phyloP scores from a whole-genome alignment of 2,888 invertebrate species.

The Caenorhabditis sulstoni region DNA sequence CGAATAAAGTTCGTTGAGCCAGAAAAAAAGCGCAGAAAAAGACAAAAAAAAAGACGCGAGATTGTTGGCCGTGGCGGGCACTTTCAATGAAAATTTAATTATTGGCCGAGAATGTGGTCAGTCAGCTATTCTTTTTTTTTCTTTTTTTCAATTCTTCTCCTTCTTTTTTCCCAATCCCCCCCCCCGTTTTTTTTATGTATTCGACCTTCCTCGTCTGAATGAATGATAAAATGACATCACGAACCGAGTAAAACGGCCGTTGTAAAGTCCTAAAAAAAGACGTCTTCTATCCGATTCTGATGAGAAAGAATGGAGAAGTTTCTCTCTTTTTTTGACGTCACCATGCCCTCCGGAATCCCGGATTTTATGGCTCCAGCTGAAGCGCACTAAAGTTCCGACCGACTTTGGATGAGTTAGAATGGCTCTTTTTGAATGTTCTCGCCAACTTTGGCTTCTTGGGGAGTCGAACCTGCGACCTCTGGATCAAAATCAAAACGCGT shows the following conservation, averaged over 20 bases:
- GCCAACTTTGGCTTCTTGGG: too few relatives aligned
- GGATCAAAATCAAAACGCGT: too few relatives aligned
- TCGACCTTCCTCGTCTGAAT: neutral
- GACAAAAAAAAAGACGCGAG: neutral
- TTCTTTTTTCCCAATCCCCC: neutral
- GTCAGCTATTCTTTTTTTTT: conserved; percentile 7
- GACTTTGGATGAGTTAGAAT: too few relatives aligned
- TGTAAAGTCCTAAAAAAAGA: conserved; percentile 2
- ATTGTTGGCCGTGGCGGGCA: conserved; percentile 11
- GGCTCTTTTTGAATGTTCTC: too few relatives aligned
- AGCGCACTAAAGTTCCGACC: too few relatives aligned
- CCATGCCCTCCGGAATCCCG: neutral
- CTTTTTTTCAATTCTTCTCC: neutral
- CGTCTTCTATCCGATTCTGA: conserved; percentile 28
- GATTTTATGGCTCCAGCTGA: neutral
- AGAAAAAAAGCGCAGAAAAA: too few relatives aligned
- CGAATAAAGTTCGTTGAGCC: too few relatives aligned
- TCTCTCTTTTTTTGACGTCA: conserved; percentile 35
- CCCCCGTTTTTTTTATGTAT: neutral
- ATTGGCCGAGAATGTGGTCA: conserved; percentile 5
- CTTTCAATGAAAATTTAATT: conserved; percentile 59
- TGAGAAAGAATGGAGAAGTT: conserved; percentile 18
- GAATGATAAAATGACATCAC: neutral
- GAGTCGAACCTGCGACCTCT: too few relatives aligned
- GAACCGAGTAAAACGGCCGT: too few relatives aligned